Evolutionary conservation across 1,140 invertebrate genomes (phyloP), one percentile per base, ranked within the genome.

Genomic region (Ceratosolen fusciceps): DNA sequence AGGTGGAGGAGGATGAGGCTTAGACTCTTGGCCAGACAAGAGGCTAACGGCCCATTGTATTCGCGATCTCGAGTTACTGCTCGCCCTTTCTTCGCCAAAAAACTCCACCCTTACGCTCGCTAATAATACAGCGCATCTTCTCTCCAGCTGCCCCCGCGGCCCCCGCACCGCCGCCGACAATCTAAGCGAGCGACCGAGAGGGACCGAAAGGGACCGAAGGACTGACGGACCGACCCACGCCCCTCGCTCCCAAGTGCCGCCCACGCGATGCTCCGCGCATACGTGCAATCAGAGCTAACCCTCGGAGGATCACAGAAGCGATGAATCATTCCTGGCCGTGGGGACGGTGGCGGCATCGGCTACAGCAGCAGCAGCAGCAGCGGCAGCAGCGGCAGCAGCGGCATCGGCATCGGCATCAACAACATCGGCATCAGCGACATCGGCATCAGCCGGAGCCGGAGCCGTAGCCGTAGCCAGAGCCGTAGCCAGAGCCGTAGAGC

Each of bases 241-340:
- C n/a, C 5, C 39, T 43, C 54, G n/a, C 21, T 7, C 16, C 54
- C 14, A 19, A 56, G 8, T 19, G 37, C 62, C n/a, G n/a, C 37
- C 9, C 34, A 70, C n/a, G 21, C 65, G 34, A 39, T 43, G 37
- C 39, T 2, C 0, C 4, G 37, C 9, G 19, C 60, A 37, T 34
- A 31, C 34, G 31, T 54, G 21, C 34, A 71, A 54, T 39, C 70
- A 72, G 34, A 49, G 39, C 21, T 26, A 34, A 49, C 24, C 58
- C 74, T 75, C 47, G 24, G 62, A 76, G 43, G 8, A 76, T 43
- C 39, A 24, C 60, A 49, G 70, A 21, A n/a, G 39, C 29, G 43
- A 70, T 77, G 49, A 77, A 70, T 67, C 65, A 68, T 68, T 9
- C n/a, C n/a, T n/a, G n/a, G n/a, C n/a, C n/a, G n/a, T n/a, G n/a